Evolutionary conservation across 2,113 vertebrate genomes (phyloP).

Genomic region (Carollia perspicillata): DNA sequence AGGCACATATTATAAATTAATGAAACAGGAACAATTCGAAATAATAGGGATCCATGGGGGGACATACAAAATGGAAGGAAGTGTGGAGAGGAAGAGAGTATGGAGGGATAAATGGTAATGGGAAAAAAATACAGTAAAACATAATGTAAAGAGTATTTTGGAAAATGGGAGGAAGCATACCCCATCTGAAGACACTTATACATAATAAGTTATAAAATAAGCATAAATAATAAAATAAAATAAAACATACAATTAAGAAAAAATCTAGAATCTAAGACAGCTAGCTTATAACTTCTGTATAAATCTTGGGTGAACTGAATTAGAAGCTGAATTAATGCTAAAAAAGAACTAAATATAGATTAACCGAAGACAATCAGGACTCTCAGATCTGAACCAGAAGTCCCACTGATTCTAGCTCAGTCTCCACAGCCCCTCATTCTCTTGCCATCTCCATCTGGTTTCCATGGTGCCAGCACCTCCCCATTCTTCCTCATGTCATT

Average conservation of each 20-base stretch:
- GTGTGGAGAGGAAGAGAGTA: no score
- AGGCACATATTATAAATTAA: constrained; percentile 17
- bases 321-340: not conserved
- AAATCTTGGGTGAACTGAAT: not conserved
- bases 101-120: no score
- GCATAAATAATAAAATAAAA: not conserved
- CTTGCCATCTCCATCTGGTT: not conserved
- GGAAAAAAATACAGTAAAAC: no score
- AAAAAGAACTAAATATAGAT: not conserved
- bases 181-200: not conserved
- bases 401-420: not conserved
- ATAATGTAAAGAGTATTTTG: no score
- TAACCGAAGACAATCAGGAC: not conserved
- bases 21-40: not conserved
- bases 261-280: not conserved
- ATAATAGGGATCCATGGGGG: not conserved
- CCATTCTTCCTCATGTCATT: not conserved
- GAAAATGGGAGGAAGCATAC: not conserved
- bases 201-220: not conserved
- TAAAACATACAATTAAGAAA: not conserved
- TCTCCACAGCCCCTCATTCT: not conserved
- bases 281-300: not conserved
- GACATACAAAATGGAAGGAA: not conserved
- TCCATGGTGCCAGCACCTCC: not conserved
- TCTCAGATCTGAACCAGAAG: not conserved